Evolutionary conservation across 2,113 vertebrate species (phyloP).

Genomic region (Sclerurus mexicanus): DNA sequence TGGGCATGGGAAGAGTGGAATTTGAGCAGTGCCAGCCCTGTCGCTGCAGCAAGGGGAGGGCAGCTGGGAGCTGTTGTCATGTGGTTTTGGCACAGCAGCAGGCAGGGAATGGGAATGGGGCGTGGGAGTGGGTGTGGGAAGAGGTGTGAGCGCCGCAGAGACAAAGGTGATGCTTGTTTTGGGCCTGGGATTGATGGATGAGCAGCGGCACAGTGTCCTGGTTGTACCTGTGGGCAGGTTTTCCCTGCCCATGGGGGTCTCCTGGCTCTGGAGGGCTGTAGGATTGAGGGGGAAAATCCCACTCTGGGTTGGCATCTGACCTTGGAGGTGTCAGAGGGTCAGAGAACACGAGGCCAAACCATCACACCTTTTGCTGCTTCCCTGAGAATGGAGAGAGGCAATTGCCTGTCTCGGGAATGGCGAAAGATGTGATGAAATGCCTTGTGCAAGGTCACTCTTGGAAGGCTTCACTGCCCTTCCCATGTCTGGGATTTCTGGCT

Average conservation of each 20-base stretch:
- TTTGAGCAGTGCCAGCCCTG: neutral
- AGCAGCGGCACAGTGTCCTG: neutral
- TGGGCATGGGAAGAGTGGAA: neutral
- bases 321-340: neutral
- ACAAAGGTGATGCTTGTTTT: neutral
- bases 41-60: neutral
- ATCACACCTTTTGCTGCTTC: accelerated
- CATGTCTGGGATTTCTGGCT: accelerated
- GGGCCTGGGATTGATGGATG: neutral
- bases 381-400: accelerated
- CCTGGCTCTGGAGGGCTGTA: neutral
- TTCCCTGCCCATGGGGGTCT: neutral
- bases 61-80: neutral
- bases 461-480: accelerated
- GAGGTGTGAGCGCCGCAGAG: neutral
- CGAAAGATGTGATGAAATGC: neutral
- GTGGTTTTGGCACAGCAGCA: neutral
- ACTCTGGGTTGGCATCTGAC: accelerated
- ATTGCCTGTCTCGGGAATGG: neutral
- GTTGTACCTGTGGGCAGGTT: too few species aligned
- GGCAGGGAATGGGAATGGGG: neutral
- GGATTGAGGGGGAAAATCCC: neutral
- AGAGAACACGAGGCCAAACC: accelerated
- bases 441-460: neutral
- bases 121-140: neutral